Evolutionary conservation across 2,797 vertebrate species (phyloP).

Genomic region (Uromys caudimaculatus): DNA sequence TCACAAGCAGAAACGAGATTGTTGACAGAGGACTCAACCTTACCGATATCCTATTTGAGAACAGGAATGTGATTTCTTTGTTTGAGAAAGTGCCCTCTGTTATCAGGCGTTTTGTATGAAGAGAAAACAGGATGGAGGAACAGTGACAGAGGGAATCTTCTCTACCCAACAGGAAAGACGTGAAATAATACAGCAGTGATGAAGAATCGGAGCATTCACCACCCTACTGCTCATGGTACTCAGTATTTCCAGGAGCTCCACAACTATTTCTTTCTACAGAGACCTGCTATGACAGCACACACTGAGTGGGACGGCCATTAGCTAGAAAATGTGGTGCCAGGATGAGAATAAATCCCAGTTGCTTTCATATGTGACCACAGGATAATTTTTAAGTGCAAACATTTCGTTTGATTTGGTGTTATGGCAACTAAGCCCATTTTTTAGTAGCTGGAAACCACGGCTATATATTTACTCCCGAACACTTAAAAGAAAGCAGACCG

Average conservation of each 20-base stretch:
- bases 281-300: neutral
- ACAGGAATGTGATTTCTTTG: slow-evolving; percentile 38
- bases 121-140: neutral
- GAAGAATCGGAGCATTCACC: neutral
- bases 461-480: slow-evolving; percentile 60
- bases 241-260: neutral
- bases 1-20: neutral
- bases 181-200: neutral
- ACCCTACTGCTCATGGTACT: neutral
- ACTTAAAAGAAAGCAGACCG: slow-evolving; percentile 59
- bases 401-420: slow-evolving; percentile 59
- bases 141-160: neutral
- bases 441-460: slow-evolving; percentile 62
- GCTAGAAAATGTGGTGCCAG: neutral
- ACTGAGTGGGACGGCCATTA: slow-evolving; percentile 3
- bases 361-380: slow-evolving; percentile 35
- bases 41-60: neutral
- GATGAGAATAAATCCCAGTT: slow-evolving; percentile 30
- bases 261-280: neutral
- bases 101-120: neutral
- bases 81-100: neutral
- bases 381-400: slow-evolving; percentile 61
- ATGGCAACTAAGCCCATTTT: slow-evolving; percentile 48
- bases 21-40: neutral
- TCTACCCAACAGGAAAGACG: neutral